These are phyloP conservation scores for Euplexia lucipara DNA, from an alignment of 2,888 invertebrate genomes.

Conservation along the genomic window DNA sequence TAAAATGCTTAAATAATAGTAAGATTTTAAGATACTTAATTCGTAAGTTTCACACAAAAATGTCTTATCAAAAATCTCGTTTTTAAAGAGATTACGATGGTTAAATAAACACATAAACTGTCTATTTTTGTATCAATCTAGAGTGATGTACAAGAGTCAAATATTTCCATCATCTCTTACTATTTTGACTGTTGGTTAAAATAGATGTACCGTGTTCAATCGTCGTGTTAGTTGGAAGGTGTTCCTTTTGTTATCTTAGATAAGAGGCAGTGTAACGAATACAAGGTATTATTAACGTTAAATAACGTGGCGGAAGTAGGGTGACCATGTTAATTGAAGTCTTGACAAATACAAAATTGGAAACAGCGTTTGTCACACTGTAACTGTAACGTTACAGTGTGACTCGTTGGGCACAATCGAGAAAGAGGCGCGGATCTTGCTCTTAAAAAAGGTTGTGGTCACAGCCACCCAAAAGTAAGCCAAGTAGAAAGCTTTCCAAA, in stretches of 20 bases:
- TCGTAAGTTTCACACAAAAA: neutral
- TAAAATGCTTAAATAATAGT: too few species aligned
- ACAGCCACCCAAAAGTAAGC: too few species aligned
- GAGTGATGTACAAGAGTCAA: constrained; percentile 53
- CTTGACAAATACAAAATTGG: neutral
- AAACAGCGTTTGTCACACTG: too few species aligned
- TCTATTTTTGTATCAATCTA: constrained; percentile 18
- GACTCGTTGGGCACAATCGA: too few species aligned
- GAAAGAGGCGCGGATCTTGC: too few species aligned
- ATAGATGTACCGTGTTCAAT: constrained; percentile 22
- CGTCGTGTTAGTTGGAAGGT: constrained; percentile 12
- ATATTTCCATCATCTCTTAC: constrained; percentile 45
- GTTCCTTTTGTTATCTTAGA: constrained; percentile 17
- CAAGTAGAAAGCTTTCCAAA: too few species aligned
- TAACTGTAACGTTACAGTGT: too few species aligned
- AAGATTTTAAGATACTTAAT: too few species aligned
- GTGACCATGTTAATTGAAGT: constrained; percentile 4
- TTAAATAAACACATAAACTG: constrained; percentile 7
- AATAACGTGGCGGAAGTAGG: constrained; percentile 24
- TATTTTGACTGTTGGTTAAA: neutral
- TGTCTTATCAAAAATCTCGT: neutral
- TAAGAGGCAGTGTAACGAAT: constrained; percentile 42
- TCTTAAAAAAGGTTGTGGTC: too few species aligned
- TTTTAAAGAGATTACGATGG: constrained; percentile 1
- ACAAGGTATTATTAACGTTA: constrained; percentile 16